phyloP scores from a whole-genome alignment of 2,888 invertebrate genomes.

The Chalcosyrphus nemorum region DNA sequence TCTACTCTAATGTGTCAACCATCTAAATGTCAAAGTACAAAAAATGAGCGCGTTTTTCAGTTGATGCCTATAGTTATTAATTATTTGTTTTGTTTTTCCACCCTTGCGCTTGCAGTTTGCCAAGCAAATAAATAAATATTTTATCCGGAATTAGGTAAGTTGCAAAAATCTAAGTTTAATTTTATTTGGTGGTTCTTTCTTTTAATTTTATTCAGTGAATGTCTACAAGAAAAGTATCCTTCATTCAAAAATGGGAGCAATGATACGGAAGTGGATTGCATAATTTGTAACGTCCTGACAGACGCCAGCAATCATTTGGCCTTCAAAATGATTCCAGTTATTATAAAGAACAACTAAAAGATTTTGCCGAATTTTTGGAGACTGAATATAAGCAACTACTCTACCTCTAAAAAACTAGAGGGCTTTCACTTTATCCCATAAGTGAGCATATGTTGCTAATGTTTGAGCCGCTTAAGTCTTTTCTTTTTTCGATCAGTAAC shows the following conservation, averaged over 20 bases:
- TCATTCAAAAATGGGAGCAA: slow-evolving; percentile 1
- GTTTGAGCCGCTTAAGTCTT: not conserved
- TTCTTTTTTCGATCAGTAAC: not conserved
- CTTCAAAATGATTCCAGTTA: slow-evolving; percentile 25
- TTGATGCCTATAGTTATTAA: too few species aligned
- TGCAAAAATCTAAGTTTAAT: too few species aligned
- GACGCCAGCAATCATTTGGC: slow-evolving; percentile 35
- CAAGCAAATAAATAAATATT: too few species aligned
- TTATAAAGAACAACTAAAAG: slow-evolving; percentile 7
- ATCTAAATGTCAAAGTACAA: too few species aligned
- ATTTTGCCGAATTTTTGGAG: not conserved
- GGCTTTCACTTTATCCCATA: not conserved
- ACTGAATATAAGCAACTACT: not conserved
- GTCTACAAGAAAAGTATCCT: not conserved
- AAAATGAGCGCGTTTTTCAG: too few species aligned
- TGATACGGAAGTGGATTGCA: not conserved
- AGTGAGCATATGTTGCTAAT: not conserved
- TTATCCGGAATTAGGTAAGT: too few species aligned
- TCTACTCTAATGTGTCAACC: too few species aligned
- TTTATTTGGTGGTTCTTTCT: too few species aligned
- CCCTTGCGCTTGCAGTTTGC: too few species aligned
- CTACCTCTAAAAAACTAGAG: not conserved
- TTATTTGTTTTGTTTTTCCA: too few species aligned
- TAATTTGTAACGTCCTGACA: slow-evolving; percentile 8
- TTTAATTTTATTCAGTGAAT: too few species aligned